Evolutionary conservation across 2,888 invertebrate genomes (phyloP), one percentile per base, ranked within the genome.

Genomic region (Branchipolynoe longqiensis): DNA sequence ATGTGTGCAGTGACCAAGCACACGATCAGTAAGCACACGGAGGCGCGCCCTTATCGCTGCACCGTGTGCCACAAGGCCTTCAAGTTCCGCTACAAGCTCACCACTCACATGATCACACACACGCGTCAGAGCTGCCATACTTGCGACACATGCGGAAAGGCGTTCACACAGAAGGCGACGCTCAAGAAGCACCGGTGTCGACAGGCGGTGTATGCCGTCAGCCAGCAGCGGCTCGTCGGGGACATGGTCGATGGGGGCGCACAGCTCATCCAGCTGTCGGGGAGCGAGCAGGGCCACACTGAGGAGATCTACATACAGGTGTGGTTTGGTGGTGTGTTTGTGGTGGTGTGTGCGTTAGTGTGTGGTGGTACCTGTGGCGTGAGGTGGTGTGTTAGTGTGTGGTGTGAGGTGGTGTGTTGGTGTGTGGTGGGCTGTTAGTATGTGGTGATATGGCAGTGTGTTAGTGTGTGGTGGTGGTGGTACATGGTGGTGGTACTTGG

Each of bases 91-190:
- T 82, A 88, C 82, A 89, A 90, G 74, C 86, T 90, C 36, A 86
- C 88, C 12, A 85, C 86, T 22, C 90, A 90, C 85, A 86, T 89
- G 59, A 88, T 86, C 0, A 78, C 84, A 3, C 90, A 90, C 85
- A 90, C 90, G 3, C 87, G 88, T 22, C 56, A 85, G 48, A 85
- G 87, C 41, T 87, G 86, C 8, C 87, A 88, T 81, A 74, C 38
- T 0, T 90, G 90, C 81, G 33, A 59, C 0, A 31, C n/a, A 25
- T 90, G 90, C 84, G 59, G 81, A 18, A 89, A 89, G 74, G 88
- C 88, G 3, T 90, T 88, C 86, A 89, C 90, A 0, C 85, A 85
- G 18, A 54, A 73, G 31, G 58, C 88, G 0, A 89, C 90, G 0
- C 85, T 90, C 22, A 86, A 87, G 58, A 85, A 88, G 28, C 90